phyloP scores from a whole-genome alignment of 2,113 vertebrate genomes.

The Tamias sibiricus region DNA sequence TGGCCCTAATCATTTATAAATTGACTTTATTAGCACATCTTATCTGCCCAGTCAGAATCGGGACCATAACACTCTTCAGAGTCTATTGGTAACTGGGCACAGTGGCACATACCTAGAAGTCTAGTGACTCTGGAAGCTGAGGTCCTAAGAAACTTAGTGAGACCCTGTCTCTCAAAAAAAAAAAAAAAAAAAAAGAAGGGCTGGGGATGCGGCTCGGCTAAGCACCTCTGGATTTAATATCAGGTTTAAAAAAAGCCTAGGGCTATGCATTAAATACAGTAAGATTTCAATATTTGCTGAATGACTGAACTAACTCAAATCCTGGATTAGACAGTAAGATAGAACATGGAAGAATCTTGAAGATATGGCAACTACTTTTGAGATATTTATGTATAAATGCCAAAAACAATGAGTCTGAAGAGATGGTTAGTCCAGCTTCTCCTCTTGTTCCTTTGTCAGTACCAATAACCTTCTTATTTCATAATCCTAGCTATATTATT shows the following conservation, averaged over 20 bases:
- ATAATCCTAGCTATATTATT: neutral
- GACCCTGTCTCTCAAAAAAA: too few relatives aligned
- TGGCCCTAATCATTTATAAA: neutral
- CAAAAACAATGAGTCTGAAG: neutral
- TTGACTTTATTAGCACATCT: neutral
- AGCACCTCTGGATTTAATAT: too few relatives aligned
- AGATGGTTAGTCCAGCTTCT: neutral
- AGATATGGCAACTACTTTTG: neutral
- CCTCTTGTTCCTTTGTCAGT: neutral
- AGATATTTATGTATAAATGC: neutral
- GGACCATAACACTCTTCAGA: neutral
- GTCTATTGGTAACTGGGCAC: neutral
- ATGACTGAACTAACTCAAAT: conserved; percentile 19
- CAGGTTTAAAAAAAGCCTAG: neutral
- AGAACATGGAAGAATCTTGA: neutral
- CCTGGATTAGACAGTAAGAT: neutral
- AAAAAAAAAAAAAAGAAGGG: too few relatives aligned
- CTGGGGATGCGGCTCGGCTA: too few relatives aligned
- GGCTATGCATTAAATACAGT: neutral
- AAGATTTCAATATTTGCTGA: conserved; percentile 12
- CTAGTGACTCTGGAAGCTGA: neutral
- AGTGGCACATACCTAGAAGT: neutral
- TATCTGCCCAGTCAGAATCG: neutral
- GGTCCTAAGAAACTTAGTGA: neutral
- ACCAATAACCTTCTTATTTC: neutral